phyloP scores from a whole-genome alignment of 2,888 invertebrate genomes.

The Caenorhabditis sp. region DNA sequence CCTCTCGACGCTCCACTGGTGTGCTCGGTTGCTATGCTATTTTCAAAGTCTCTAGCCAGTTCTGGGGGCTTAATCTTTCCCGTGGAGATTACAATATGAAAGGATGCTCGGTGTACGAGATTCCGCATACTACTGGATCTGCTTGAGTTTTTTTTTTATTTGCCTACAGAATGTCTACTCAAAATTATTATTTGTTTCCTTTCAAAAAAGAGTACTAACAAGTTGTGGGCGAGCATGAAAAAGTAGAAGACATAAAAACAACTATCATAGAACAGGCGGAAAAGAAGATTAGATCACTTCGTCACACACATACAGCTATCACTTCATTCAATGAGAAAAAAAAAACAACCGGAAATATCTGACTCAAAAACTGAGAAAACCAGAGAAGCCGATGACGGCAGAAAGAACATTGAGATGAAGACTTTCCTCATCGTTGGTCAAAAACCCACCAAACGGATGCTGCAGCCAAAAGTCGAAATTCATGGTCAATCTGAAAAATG shows the following conservation, averaged over 20 bases:
- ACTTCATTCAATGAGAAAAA: slow-evolving; percentile 33
- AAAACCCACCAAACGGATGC: not conserved
- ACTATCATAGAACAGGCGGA: slow-evolving; percentile 5
- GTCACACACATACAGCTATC: slow-evolving; percentile 1
- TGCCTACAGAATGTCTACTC: too few species aligned
- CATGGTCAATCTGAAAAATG: too few species aligned
- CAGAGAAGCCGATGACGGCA: too few species aligned
- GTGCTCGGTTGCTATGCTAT: not conserved
- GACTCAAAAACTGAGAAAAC: not conserved
- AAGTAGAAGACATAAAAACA: too few species aligned
- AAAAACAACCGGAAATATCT: slow-evolving; percentile 16
- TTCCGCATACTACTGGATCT: too few species aligned
- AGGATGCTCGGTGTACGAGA: not conserved
- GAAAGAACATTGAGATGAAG: not conserved
- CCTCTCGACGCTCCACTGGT: not conserved
- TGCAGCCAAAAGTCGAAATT: too few species aligned
- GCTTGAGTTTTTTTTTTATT: too few species aligned
- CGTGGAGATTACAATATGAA: not conserved
- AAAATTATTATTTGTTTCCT: too few species aligned
- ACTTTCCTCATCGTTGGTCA: not conserved
- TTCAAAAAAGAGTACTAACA: not conserved
- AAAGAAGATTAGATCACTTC: slow-evolving; percentile 14
- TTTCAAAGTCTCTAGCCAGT: not conserved
- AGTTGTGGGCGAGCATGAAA: not conserved
- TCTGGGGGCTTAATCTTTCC: not conserved